Base-by-base conservation (phyloP, 1,140 invertebrate species). In the Yoshiicerus persimilis region DNA sequence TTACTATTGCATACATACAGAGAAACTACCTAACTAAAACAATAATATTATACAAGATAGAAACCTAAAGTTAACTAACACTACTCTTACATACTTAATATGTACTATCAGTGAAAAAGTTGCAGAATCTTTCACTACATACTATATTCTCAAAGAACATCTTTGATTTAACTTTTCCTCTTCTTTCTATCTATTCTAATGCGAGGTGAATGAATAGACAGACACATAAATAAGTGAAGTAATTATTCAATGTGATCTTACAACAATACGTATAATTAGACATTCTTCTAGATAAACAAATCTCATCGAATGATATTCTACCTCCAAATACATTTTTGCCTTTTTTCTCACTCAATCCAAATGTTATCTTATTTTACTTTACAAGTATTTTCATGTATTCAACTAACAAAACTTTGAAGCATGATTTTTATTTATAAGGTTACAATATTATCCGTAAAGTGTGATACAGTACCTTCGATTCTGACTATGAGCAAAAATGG, bases 231-330 rank as follows among this genome's bases (percentile, higher is more conserved):
- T 70, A 27, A 30, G 25, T 16, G 30, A 80, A 80, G 75, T 80
- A 80, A 80, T 80, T 80, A 80, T 80, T 80, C 75, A 80, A 80
- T 80, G 75, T 80, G 75, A 80, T 80, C 75, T 38, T 80, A 80
- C 75, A n/a, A 80, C 75, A 80, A 80, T 80, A 80, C 75, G 75
- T 80, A 80, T 80, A 70, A 11, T 80, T 80, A 80, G 32, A 36
- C 32, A 30, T 80, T 80, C 75, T 80, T 80, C 75, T 80, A 80
- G 66, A 66, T 70, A 70, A 30, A 80, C 75, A 23, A 80, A 80
- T 80, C 75, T 80, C 20, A 34, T 80, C 75, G 30, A 80, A 80
- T 80, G 75, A 34, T 34, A 80, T 36, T 38, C 30, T 80, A 34
- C 75, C 30, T 30, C 30, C 30, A 70, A n/a, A 70, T 13, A 56